These are phyloP conservation scores for Tillus elongatus DNA, from an alignment of 2,888 invertebrate species.

Conservation along the genomic window DNA sequence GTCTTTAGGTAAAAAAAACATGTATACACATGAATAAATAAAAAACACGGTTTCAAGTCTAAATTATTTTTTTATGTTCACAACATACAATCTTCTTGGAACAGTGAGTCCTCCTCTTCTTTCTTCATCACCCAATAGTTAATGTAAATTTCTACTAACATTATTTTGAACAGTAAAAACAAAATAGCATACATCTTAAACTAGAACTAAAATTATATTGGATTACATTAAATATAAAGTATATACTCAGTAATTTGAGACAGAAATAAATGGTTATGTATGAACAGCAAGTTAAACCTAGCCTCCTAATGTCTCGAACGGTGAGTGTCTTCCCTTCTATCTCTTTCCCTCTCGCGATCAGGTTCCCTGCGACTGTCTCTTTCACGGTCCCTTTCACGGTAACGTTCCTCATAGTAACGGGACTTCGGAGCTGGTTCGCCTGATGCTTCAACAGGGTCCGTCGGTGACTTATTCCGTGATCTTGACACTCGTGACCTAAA, in stretches of 20 bases:
- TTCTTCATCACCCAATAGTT: slow-evolving; percentile 17
- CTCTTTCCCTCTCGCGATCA: slow-evolving; percentile 54
- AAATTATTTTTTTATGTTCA: slow-evolving; percentile 29
- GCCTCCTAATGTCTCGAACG: slow-evolving; percentile 56
- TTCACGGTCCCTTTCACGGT: slow-evolving; percentile 54
- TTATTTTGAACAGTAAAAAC: too few relatives aligned
- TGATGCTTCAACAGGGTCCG: slow-evolving; percentile 45
- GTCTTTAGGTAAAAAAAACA: too few relatives aligned
- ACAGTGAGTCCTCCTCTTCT: slow-evolving; percentile 18
- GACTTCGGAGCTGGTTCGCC: slow-evolving; percentile 46
- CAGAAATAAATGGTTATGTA: slow-evolving; percentile 8
- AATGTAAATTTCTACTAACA: too few relatives aligned
- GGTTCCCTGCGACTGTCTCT: slow-evolving; percentile 39
- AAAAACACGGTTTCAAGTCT: slow-evolving; percentile 24
- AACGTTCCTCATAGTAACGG: slow-evolving; percentile 81
- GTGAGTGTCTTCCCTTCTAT: slow-evolving; percentile 59
- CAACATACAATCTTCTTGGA: slow-evolving; percentile 34
- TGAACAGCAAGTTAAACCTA: slow-evolving; percentile 10
- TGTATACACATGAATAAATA: slow-evolving; percentile 21
- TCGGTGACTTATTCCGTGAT: slow-evolving; percentile 55
- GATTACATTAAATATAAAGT: too few relatives aligned
- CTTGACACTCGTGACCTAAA: slow-evolving; percentile 30
- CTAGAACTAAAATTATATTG: too few relatives aligned
- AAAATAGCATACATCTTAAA: too few relatives aligned
- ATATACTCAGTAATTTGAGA: too few relatives aligned